These are phyloP conservation scores for Scomber colias DNA, from an alignment of 2,113 vertebrate species.

Conservation along the genomic window DNA sequence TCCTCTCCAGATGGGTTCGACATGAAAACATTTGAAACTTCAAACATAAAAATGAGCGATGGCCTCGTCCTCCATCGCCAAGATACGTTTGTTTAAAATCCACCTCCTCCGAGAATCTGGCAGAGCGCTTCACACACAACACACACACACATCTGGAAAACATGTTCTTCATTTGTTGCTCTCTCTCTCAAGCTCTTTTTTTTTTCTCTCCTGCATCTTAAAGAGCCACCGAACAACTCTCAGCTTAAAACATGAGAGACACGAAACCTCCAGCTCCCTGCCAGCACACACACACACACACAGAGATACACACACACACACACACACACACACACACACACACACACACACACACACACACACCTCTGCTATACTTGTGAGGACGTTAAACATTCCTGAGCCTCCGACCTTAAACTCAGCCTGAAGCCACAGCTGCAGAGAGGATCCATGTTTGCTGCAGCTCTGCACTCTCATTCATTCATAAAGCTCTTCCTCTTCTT, in stretches of 20 bases:
- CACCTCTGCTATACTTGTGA: no score
- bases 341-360: no score
- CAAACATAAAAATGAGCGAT: conserved; percentile 82
- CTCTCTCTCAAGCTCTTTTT: no score
- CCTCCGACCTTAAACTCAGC: no score
- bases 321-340: no score
- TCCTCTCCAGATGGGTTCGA: conserved; percentile 62
- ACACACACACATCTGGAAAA: conserved; percentile 79
- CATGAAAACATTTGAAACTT: conserved; percentile 59
- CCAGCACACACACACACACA: no score
- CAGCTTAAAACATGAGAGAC: conserved; percentile 1
- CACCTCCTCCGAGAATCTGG: conserved; percentile 75
- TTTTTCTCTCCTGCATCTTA: not conserved
- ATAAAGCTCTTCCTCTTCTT: no score
- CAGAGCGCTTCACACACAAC: conserved; percentile 30
- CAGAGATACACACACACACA: no score
- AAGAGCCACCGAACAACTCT: not conserved
- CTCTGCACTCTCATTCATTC: no score
- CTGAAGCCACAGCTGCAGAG: no score
- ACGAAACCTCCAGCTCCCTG: not conserved
- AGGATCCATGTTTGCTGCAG: no score
- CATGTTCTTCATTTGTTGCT: conserved; percentile 43
- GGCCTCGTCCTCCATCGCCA: conserved; percentile 60
- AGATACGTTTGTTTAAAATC: conserved; percentile 59
- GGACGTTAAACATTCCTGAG: no score